A percentile compares a stretch with the other conserved stretches of the same genome.
Evolutionary conservation across 2,113 vertebrate species (phyloP).

Genomic region (Maylandia zebra): DNA sequence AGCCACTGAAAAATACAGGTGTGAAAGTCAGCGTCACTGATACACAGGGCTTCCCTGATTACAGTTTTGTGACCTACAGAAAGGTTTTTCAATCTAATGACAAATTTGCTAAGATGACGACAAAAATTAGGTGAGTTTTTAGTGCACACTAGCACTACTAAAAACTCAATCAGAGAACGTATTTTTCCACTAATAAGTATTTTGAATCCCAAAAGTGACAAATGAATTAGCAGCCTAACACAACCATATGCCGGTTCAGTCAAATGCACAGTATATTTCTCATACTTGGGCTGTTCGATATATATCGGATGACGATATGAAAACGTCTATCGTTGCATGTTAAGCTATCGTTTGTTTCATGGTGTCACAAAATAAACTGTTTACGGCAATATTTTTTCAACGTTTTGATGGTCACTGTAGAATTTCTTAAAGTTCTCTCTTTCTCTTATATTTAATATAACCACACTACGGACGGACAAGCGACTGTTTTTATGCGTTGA

Average conservation of each 20-base stretch:
- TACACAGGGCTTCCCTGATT: background rate
- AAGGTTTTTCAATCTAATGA: background rate
- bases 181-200: background rate
- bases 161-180: background rate
- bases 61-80: background rate
- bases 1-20: background rate
- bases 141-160: no score
- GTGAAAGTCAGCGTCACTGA: background rate
- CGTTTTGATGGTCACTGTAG: no score
- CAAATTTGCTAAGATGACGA: background rate
- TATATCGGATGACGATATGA: background rate
- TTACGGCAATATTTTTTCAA: no score
- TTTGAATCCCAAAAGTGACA: background rate
- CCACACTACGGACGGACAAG: fast-evolving
- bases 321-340: background rate
- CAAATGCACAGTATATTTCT: background rate
- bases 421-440: no score
- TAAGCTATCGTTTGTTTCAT: background rate
- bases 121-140: background rate
- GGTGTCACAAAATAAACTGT: no score
- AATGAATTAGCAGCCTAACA: background rate
- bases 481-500: background rate
- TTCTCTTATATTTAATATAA: no score
- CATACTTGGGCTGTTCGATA: background rate
- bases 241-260: background rate